Base-by-base conservation (phyloP, 2,888 invertebrate genomes). In the Cataglyphis livida region DNA sequence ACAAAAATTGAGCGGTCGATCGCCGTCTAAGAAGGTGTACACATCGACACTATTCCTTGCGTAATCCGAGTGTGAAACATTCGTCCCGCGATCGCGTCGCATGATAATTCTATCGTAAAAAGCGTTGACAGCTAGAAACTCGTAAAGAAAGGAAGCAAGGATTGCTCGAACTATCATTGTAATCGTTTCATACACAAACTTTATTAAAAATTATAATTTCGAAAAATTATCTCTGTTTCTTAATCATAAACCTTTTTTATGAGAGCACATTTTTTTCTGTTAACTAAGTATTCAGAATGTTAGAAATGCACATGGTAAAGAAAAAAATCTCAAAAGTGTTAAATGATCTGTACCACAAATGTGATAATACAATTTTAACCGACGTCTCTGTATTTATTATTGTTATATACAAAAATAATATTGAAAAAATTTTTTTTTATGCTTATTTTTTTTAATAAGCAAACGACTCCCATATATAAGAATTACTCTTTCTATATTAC, bases 1-100 rank as follows among this genome's bases (percentile, higher is more conserved):
- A 70, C 59, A 79, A 79, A 79, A 79, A 68, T 79, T 59, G 18
- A 21, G 18, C 41, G 57, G 32, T 41, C 12, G n/a, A 59, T 59
- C 32, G 28, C 57, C 32, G 44, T 59, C 41, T 68, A 78, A 18
- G 18, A 48, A 59, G 59, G 78, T 70, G n/a, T 41, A 61, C 44
- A 9, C 35, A 59, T 78, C 44, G 44, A 78, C 21, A 41, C 32
- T 59, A 70, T 70, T 79, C 18, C 70, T 79, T 79, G 25, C 68
- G 70, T 59, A 79, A 79, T 70, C 59, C 70, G 0, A 79, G 59
- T 70, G 78, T 79, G 78, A 70, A 78, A 61, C 70, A 79, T 70
- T 68, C 18, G 59, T 70, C 70, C 48, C 44, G 70, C 59, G 70
- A 70, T 79, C 70, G 44, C 35, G 44, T 59, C 41, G 44, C 28